phyloP scores from a whole-genome alignment of 2,113 vertebrate species.

The Pteropus alecto region DNA sequence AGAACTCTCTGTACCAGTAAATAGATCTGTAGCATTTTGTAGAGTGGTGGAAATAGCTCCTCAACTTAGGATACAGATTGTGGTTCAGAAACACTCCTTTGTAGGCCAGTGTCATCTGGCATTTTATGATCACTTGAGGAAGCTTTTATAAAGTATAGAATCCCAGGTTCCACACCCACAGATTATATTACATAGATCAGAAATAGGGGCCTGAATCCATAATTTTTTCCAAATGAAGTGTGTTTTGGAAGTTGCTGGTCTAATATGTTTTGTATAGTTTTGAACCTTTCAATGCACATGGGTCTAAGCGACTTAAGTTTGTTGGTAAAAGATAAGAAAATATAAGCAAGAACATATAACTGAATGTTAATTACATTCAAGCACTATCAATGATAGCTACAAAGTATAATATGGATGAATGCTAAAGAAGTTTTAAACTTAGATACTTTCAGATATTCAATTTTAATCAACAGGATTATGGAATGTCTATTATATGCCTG shows the following conservation, averaged over 20 bases:
- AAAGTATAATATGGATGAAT: not conserved
- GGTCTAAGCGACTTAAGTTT: not conserved
- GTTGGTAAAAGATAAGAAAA: not conserved
- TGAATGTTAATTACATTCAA: not conserved
- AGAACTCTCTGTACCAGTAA: not conserved
- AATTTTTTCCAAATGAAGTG: not conserved
- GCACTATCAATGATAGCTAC: not conserved
- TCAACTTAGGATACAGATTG: not conserved
- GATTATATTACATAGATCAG: not conserved
- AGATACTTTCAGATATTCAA: not conserved
- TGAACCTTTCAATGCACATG: not conserved
- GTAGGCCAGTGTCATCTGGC: not conserved
- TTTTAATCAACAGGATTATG: not conserved
- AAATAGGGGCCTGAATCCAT: not conserved
- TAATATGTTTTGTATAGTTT: not conserved
- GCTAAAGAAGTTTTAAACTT: not conserved
- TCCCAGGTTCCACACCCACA: not conserved
- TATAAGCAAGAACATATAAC: not conserved
- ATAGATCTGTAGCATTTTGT: not conserved
- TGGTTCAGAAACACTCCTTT: not conserved
- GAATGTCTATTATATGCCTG: not conserved
- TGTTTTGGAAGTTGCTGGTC: not conserved
- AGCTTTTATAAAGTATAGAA: not conserved
- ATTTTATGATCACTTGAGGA: not conserved
- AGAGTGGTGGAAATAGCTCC: not conserved